Evolutionary conservation across 1,140 invertebrate genomes (phyloP), one percentile per base, ranked within the genome.

Genomic region (Hyposmocoma kahamanoa): DNA sequence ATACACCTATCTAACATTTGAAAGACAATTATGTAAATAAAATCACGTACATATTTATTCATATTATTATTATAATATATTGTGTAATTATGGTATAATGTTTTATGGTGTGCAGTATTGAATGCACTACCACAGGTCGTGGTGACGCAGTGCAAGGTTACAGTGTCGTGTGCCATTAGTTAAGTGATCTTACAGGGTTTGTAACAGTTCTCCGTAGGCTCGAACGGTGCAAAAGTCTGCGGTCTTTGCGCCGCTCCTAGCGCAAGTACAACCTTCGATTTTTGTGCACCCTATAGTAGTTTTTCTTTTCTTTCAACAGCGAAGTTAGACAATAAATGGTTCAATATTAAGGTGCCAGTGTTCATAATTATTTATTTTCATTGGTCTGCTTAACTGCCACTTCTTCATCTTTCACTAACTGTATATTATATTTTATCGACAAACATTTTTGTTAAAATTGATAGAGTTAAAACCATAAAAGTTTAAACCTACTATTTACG

Each of bases 401-500:
- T 41, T 41, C 19, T 3, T 45, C 13, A 41, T 54, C 30, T 22
- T 45, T 53, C 47, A 41, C 44, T 53, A n/a, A n/a, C n/a, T n/a
- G n/a, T n/a, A n/a, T 59, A 42, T 56, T 56, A 42, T 15, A 10
- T 47, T 50, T 52, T 53, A 56, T 56, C 41, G 41, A 56, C 17
- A 39, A 49, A 45, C 22, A 55, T 45, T 51, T 48, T 54, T 20
- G 38, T 49, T 39, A 28, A 49, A 43, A 53, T 57, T 55, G 51
- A 60, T 62, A 46, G 32, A 54, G 60, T 69, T 67, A 45, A 60
- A 53, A 66, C 63, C 71, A 71, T 50, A 68, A 66, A 67, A 62
- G 46, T 69, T 58, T 71, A 71, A 78, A 72, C 59, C 70, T 76
- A 80, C 67, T 78, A 74, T 77, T 66, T 80, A 78, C 65, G 49